phyloP scores from a whole-genome alignment of 2,113 vertebrate genomes.

The Ictalurus furcatus region DNA sequence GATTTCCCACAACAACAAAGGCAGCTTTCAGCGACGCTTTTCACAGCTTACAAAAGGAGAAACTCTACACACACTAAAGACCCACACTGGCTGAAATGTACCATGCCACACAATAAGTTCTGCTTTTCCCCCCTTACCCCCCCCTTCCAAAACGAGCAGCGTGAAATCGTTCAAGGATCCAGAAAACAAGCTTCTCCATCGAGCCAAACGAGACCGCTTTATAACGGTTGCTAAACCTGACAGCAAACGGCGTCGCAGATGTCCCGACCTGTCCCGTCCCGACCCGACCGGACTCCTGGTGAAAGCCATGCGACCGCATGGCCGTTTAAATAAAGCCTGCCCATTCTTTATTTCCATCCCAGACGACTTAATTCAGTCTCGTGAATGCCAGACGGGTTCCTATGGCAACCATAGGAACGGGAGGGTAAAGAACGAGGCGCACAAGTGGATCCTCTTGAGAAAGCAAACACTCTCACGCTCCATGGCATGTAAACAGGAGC shows the following conservation, averaged over 20 bases:
- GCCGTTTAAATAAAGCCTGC: conserved; percentile 4
- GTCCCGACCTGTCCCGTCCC: not conserved
- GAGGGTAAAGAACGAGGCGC: not conserved
- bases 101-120: conserved; percentile 17
- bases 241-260: not conserved
- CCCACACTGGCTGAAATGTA: conserved; percentile 27
- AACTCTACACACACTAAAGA: conserved; percentile 58
- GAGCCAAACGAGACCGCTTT: not conserved
- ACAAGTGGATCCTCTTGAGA: conserved; percentile 37
- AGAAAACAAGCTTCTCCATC: not conserved
- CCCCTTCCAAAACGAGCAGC: not conserved
- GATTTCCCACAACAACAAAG: conserved; percentile 61
- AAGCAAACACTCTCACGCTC: conserved; percentile 52
- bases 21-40: conserved; percentile 60
- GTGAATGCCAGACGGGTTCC: conserved; percentile 47
- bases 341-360: conserved; percentile 10
- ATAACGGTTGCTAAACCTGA: conserved; percentile 29
- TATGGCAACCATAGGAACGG: conserved; percentile 39
- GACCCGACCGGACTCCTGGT: not conserved
- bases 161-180: not conserved
- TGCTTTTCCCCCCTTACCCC: not conserved
- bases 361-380: conserved; percentile 40
- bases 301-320: not conserved
- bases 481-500: conserved; percentile 26
- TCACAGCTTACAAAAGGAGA: conserved; percentile 64